Conservation (phyloP, 2,113 vertebrate species). For the Platysternon megacephalum region DNA sequence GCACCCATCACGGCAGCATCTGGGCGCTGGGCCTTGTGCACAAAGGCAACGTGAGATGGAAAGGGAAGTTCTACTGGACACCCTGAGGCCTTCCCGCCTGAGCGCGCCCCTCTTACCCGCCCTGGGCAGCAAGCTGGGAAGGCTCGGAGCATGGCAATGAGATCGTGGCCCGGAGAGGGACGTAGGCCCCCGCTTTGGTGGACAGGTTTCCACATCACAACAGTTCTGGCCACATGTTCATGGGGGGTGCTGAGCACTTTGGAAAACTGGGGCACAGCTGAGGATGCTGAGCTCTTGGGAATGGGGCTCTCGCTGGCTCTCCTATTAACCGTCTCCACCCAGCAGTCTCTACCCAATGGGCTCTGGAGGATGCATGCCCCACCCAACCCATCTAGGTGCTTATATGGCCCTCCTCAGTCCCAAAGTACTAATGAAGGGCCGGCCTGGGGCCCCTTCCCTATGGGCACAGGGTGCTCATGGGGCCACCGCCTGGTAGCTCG, state of each 20-base stretch:
- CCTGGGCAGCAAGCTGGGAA: background rate
- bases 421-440: background rate
- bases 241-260: background rate
- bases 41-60: background rate
- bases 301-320: background rate
- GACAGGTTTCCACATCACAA: background rate
- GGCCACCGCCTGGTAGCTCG: background rate
- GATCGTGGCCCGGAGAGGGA: background rate
- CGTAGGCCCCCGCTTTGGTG: background rate
- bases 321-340: background rate
- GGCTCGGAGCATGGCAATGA: background rate
- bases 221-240: background rate
- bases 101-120: background rate
- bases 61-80: background rate
- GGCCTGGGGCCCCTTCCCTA: background rate
- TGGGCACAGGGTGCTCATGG: background rate
- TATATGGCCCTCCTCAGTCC: background rate
- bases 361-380: background rate
- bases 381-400: background rate
- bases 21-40: background rate
- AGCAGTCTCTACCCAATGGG: too few relatives aligned
- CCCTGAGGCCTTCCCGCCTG: background rate
- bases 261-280: background rate
- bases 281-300: background rate
- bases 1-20: background rate